Base-by-base conservation (phyloP, 2,888 invertebrate species). In the Calameuta pallipes region DNA sequence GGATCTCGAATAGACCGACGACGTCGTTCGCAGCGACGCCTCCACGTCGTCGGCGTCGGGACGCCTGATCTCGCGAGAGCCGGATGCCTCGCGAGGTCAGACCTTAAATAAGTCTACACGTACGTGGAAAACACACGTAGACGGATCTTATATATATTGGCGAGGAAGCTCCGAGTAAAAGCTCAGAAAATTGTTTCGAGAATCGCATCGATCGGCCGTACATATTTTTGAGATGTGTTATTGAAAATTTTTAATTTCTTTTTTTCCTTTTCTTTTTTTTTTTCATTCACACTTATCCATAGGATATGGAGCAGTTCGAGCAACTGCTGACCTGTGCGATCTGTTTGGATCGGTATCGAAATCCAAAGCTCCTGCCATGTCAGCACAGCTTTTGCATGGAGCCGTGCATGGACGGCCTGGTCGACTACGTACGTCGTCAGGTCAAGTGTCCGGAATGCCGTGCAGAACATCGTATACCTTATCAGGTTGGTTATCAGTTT, bases 341-440 rank as follows among this genome's bases (percentile, higher is more conserved):
- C 91, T 99, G 99, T 92, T 93, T 99, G 92, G 99, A 99, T 93
- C 95, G 99, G 89, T 99, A 97, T 93, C 94, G 97, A 89, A 98
- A 98, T 92, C 99, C 99, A n/a, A 99, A 99, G 93, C 94, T 99
- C 91, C 93, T 99, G 91, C 99, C 99, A 95, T 99, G 99, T 92
- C 99, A 99, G 94, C 99, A 99, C 95, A 99, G 99, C 88, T 99
- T 98, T 93, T 99, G 99, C 91, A 97, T 98, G 96, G 98, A 98
- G 90, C 99, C 99, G 77, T 99, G 99, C 92, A 96, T 99, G 95
- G 98, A 99, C 92, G 98, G 98, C 83, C 94, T 99, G 76, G 97
- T 98, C 90, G 98, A 98, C 93, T 98, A 98, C 92, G 98, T 98
- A 84, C 94, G 97, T 85, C 94, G 98, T 93, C 98, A 98, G 94